These are phyloP conservation scores for Toxonevra muliebris DNA, from an alignment of 2,888 invertebrate species.

Conservation along the genomic window DNA sequence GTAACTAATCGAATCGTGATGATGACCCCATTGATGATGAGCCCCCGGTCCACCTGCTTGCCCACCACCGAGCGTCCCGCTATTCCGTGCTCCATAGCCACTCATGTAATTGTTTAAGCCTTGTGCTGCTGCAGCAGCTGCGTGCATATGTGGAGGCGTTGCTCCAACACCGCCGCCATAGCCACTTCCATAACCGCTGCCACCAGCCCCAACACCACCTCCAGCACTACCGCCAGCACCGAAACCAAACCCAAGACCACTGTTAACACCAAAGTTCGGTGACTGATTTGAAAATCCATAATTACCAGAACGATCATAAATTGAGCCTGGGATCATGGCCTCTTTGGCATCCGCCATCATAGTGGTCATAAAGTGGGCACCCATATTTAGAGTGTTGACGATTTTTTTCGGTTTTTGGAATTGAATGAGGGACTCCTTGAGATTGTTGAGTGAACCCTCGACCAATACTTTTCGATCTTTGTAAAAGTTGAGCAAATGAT, in stretches of 20 bases:
- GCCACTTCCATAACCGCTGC: slow-evolving; percentile 1
- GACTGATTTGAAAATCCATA: slow-evolving; percentile 49
- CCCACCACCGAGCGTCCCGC: slow-evolving; percentile 29
- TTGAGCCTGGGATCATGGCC: slow-evolving; percentile 91
- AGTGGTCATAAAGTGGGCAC: slow-evolving; percentile 97
- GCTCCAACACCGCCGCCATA: slow-evolving; percentile 30
- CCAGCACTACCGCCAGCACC: slow-evolving; percentile 36
- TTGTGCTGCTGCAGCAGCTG: slow-evolving; percentile 32
- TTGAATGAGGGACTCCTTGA: slow-evolving; percentile 96
- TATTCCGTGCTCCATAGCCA: slow-evolving; percentile 15
- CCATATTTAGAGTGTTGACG: slow-evolving; percentile 92
- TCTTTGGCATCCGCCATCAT: slow-evolving; percentile 97
- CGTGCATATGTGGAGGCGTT: slow-evolving; percentile 30
- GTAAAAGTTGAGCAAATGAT: slow-evolving; percentile 95
- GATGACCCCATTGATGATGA: slow-evolving; percentile 61
- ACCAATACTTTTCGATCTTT: slow-evolving; percentile 94
- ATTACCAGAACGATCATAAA: slow-evolving; percentile 81
- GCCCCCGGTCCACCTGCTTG: slow-evolving; percentile 12
- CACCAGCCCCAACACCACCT: slow-evolving; percentile 38
- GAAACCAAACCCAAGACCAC: slow-evolving; percentile 37
- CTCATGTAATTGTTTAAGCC: slow-evolving; percentile 36
- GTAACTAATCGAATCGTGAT: slow-evolving; percentile 90
- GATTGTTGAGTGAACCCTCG: slow-evolving; percentile 95
- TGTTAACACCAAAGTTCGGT: slow-evolving; percentile 37
- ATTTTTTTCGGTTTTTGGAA: slow-evolving; percentile 97